Evolutionary conservation across 1,140 invertebrate species (phyloP), one percentile per base, ranked within the genome.

Genomic region (Arctopsyche grandis): DNA sequence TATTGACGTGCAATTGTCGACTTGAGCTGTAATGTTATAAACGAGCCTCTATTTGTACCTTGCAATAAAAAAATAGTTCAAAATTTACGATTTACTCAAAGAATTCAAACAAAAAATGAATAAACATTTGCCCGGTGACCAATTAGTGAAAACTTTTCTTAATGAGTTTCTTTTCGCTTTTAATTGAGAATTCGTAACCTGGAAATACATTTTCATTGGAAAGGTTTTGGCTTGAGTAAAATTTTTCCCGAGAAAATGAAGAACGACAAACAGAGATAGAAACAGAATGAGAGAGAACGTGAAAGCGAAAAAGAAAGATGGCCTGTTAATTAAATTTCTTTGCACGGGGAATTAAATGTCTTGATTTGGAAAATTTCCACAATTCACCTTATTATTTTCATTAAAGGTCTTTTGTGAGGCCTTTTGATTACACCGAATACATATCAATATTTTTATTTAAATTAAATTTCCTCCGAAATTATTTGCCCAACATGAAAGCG

Each of bases 261-360:
- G 48, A 52, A 52, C 10, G 48, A 52, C 10, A 52, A 16, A 52
- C 48, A 52, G 16, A 52, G 1, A 52, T 38, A 38, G 7, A 52
- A 16, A 52, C 48, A 52, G 16, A 52, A n/a, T n/a, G 1, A 52
- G 1, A 38, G 7, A 38, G 29, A 38, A 7, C 1, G 29, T 38
- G 29, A 19, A 66, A 66, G 63, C 24, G 12, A 70, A 70, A 66
- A 70, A 70, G 69, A 70, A 70, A 66, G 60, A 66, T 16, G 48
- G 69, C 48, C 69, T 14, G 77, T 71, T 78, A 78, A 78, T 78
- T 78, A 78, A 78, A 78, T 78, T 78, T 78, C 77, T 78, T 71
- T 60, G 52, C 77, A 78, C 77, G 44, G 43, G 29, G 69, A 78
- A 78, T 78, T 78, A 78, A 78, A 78, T 48, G 77, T 71, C 69